Evolutionary conservation across 2,797 vertebrate species (phyloP).

Genomic region (Clamator glandarius): DNA sequence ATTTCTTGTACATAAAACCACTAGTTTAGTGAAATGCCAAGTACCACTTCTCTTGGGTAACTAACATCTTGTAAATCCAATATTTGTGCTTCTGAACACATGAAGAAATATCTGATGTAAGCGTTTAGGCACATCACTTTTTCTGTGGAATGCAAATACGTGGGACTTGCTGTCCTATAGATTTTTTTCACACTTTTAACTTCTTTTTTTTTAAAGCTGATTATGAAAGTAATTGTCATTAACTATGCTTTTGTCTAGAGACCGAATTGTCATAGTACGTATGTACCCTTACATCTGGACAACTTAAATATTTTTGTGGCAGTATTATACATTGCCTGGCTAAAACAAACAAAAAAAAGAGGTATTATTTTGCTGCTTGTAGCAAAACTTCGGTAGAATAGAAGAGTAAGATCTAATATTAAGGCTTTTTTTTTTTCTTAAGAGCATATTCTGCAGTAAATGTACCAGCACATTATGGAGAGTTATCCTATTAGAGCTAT

Average conservation of each 20-base stretch:
- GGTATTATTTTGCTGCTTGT: neutral
- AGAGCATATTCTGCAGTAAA: slow-evolving; percentile 23
- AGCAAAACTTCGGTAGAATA: neutral
- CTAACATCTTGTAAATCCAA: slow-evolving; percentile 43
- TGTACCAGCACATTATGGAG: slow-evolving; percentile 20
- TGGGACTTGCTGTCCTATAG: neutral
- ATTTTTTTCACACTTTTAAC: neutral
- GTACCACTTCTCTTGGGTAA: slow-evolving; percentile 15
- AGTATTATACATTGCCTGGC: neutral
- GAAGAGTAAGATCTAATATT: neutral
- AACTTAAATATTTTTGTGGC: neutral
- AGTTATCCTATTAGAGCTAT: neutral
- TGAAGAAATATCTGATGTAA: neutral
- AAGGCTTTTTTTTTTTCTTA: neutral
- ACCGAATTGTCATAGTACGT: neutral
- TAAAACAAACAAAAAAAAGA: neutral
- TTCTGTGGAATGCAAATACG: neutral
- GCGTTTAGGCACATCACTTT: neutral
- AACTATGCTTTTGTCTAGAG: neutral
- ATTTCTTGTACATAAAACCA: slow-evolving; percentile 36
- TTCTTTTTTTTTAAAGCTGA: neutral
- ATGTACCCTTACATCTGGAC: neutral
- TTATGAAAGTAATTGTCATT: neutral
- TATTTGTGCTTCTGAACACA: slow-evolving; percentile 37
- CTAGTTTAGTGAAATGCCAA: slow-evolving; percentile 23